Evolutionary conservation across 1,140 invertebrate genomes (phyloP).

Genomic region (Cecropterus lyciades): DNA sequence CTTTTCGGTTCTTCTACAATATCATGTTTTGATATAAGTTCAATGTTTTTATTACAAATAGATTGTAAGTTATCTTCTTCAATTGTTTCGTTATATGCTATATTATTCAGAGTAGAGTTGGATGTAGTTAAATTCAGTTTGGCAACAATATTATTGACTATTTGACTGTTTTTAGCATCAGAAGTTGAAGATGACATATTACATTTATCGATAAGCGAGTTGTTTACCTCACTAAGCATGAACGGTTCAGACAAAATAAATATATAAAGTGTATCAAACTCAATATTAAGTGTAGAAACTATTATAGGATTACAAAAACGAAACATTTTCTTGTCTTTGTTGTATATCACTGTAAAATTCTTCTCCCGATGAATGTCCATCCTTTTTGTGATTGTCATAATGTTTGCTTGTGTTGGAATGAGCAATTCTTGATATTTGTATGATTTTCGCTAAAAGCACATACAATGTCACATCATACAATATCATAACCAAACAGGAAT

Average conservation of each 20-base stretch:
- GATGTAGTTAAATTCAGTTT: not conserved
- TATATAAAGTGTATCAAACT: constrained; percentile 26
- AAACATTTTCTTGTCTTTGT: constrained; percentile 35
- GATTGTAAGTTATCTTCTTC: not conserved
- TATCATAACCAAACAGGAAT: constrained; percentile 12
- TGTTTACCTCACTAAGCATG: not conserved
- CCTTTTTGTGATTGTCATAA: constrained; percentile 45
- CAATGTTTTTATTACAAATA: not conserved
- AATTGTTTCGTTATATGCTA: not conserved
- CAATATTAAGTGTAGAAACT: constrained; percentile 36
- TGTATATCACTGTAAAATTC: constrained; percentile 15
- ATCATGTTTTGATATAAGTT: not conserved
- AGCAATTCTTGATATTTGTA: constrained; percentile 64
- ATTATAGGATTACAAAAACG: constrained; percentile 42
- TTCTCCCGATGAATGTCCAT: not conserved
- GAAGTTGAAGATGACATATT: not conserved
- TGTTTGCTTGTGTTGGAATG: constrained; percentile 49
- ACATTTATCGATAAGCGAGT: not conserved
- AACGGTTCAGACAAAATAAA: constrained; percentile 39
- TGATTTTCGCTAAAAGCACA: constrained; percentile 59
- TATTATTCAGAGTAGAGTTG: not conserved
- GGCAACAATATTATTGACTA: not conserved
- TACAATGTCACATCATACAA: constrained; percentile 36
- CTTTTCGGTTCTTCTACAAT: not conserved
- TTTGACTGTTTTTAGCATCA: not conserved